Base-by-base conservation (phyloP, 2,888 invertebrate genomes). In the Bellardia bayeri region DNA sequence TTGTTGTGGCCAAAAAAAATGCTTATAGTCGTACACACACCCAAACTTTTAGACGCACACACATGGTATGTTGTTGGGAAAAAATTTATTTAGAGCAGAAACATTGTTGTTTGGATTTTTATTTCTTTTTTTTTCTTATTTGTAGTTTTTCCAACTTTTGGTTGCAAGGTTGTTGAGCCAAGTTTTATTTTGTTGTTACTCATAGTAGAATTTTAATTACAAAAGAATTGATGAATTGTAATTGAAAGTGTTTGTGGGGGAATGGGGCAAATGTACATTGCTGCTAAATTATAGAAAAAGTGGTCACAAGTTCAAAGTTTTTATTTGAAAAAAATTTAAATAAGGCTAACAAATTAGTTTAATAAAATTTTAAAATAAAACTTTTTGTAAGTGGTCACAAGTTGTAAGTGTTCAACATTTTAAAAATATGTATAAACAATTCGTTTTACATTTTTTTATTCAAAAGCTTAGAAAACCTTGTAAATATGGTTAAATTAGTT, bases 1-100 rank as follows among this genome's bases (percentile, higher is more conserved):
- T 80, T 80, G 74, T 51, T 75, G 79, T 75, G 74, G 79, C 66
- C 51, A 68, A 84, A 84, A 58, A 45, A 49, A 40, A 56, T 68
- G n/a, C 14, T 13, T 2, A 40, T 4, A 14, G 16, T 23, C 13
- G 74, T 23, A 56, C 49, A 58, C 74, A 64, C 33, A 68, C 63
- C 33, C 45, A 68, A 45, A 75, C 45, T 45, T 45, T 45, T 45
- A 11, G 45, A 40, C 49, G 23, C 68, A 40, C 23, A 23, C 23
- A 40, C 49, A 56, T 33, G 45, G 11, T 23, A 11, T 23, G 13
- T 72, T 40, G 40, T 56, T 33, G 40, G 16, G 56, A 40, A 16
- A 14, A 74, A 75, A 75, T 85, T 80, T 85, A 85, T 85, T 85
- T 85, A 85, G 85, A 85, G 85, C 85, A 85, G 85, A 85, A 85